Evolutionary conservation across 1,140 invertebrate genomes (phyloP), one percentile per base, ranked within the genome.

Genomic region (Drosophila mauritiana): DNA sequence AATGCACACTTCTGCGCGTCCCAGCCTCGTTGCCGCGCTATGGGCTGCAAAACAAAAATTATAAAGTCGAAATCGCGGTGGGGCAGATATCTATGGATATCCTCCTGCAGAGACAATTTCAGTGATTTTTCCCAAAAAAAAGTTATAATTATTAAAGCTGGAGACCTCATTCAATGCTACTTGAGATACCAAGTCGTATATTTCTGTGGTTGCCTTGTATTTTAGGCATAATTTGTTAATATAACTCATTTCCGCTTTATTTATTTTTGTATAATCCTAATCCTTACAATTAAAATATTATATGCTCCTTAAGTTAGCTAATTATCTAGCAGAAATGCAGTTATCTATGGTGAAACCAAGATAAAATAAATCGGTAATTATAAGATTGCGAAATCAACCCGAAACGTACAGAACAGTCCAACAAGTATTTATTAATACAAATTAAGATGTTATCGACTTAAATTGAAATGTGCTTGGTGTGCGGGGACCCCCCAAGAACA

Each of bases 361-460:
- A 4, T n/a, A 15, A n/a, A 27, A 0, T 10, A 2, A 48, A n/a
- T 15, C 25, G 20, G 4, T 20, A 45, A 45, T 20, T 45, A 11
- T 4, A 11, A 10, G 3, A 48, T 27, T 1, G 4, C 31, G 10
- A 34, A 31, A 31, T 31, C 31, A 31, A 1, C 31, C 27, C 7
- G 31, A 10, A 31, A 31, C 31, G 58, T 68, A 73, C 51, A 55
- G 57, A 74, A 46, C 40, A 51, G 56, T 43, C 58, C 77, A 77
- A 85, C 57, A 73, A 78, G 69, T 76, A 88, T 88, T 88, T 86
- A 88, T 88, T 86, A 88, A 77, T 76, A 68, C 78, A 88, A 86
- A 86, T 86, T 88, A 86, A 86, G 83, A 86, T 88, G 79, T 86
- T 86, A 86, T 86, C 83, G 75, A 82, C 70, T 76, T 69, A 88